Evolutionary conservation across 2,113 vertebrate genomes (phyloP), one percentile per base, ranked within the genome.

Genomic region (Caranx ignobilis): DNA sequence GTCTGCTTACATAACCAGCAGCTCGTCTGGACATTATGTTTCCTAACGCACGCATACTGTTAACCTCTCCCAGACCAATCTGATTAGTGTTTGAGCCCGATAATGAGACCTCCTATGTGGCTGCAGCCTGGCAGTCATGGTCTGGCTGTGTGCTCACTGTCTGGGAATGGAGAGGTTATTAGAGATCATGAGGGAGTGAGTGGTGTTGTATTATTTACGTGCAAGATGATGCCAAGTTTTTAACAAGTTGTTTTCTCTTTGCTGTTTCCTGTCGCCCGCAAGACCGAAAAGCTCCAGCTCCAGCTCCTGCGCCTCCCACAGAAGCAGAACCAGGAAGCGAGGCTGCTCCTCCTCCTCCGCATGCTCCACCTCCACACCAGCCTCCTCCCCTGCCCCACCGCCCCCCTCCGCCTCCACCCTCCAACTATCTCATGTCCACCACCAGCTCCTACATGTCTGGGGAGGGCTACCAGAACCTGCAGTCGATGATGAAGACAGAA

Each of bases 401-500:
- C 15, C 97, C 97, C 0, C 98, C 97, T 0, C 97, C 98, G 0
- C 97, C 97, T 0, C 97, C 97, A 0, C 93, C 95, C 52, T 96
- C 96, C 81, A 97, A 95, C 94, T 99, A 98, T 60, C 96, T 99
- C 59, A 98, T 98, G 97, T 98, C 97, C 62, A 98, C 97, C 67
- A 97, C 94, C 79, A 97, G 97, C 93, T 99, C 97, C 5, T 99
- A 99, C 76, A 99, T 99, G 98, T 99, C 97, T 0, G 97, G 97
- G 0, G 98, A 99, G 87, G 97, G 97, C 41, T 99, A 92, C 88
- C 97, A 99, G 85, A 99, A 95, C 84, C 95, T 99, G 37, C 98
- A 99, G 94, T 99, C 97, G 15, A 95, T 99, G 96, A 99, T 99
- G 97, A 99, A 99, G 94, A 98, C 97, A 0, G 97, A 98, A 82